A percentile compares a stretch with the other conserved stretches of the same genome.
Conservation (phyloP, 2,113 vertebrate genomes). For the Podarcis muralis region DNA sequence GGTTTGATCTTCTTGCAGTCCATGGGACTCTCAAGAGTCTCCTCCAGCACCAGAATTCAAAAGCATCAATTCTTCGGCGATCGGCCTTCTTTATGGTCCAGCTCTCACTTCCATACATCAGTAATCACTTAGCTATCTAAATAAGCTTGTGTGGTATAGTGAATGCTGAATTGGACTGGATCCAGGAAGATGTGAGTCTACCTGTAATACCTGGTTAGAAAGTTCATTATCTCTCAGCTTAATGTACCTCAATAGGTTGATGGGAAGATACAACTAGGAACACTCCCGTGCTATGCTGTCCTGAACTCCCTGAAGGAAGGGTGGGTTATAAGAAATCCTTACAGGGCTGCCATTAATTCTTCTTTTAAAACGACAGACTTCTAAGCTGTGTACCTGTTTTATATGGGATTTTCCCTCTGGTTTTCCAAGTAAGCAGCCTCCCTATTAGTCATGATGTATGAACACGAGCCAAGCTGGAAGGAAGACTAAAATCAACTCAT, state of each 20-base stretch:
- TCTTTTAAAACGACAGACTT: conserved; percentile 75
- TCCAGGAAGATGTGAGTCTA: not conserved
- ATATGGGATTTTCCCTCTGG: conserved; percentile 78
- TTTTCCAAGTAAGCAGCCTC: conserved; percentile 80
- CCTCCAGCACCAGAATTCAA: no score
- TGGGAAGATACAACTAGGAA: not conserved
- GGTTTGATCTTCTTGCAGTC: no score
- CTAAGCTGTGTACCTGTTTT: conserved; percentile 81
- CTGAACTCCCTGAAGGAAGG: conserved; percentile 33
- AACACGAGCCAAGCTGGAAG: conserved; percentile 73
- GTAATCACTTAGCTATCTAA: not conserved
- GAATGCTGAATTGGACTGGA: not conserved
- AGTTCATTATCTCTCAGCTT: not conserved
- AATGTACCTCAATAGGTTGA: not conserved
- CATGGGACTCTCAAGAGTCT: no score
- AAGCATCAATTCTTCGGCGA: no score
- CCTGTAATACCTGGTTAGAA: not conserved
- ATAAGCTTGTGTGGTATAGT: not conserved
- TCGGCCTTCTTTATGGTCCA: no score
- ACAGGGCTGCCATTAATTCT: conserved; percentile 73
- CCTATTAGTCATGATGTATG: conserved; percentile 82
- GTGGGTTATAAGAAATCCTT: conserved; percentile 8
- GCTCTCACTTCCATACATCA: no score
- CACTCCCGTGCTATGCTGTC: not conserved
- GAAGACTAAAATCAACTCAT: conserved; percentile 70